phyloP scores from a whole-genome alignment of 2,113 vertebrate genomes.

The Rhinichthys klamathensis region DNA sequence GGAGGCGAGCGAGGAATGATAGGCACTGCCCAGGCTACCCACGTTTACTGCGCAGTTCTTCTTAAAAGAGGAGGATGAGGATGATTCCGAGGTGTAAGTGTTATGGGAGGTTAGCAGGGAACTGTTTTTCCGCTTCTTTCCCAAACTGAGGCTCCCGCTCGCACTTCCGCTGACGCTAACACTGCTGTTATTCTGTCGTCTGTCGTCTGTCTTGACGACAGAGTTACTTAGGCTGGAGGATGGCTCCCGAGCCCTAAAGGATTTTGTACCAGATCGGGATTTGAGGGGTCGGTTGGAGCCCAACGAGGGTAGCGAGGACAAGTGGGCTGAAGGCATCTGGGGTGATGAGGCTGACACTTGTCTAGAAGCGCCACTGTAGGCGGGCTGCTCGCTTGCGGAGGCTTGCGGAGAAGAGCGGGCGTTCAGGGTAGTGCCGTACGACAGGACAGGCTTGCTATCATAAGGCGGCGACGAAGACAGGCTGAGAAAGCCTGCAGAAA shows the following conservation, averaged over 20 bases:
- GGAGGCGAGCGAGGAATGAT: slow-evolving; percentile 78
- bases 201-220: slow-evolving; percentile 70
- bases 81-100: slow-evolving; percentile 84
- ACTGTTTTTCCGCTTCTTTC: slow-evolving; percentile 95
- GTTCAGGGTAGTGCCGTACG: slow-evolving; percentile 94
- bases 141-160: slow-evolving; percentile 83
- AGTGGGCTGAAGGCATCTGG: slow-evolving; percentile 93
- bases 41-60: slow-evolving; percentile 91
- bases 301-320: slow-evolving; percentile 86
- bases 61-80: slow-evolving; percentile 83
- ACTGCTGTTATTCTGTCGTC: no score
- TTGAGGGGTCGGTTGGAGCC: slow-evolving; percentile 91
- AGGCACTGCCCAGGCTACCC: slow-evolving; percentile 86
- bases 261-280: slow-evolving; percentile 87
- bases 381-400: slow-evolving; percentile 83
- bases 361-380: slow-evolving; percentile 87
- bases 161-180: slow-evolving; percentile 76
- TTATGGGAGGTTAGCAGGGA: slow-evolving; percentile 80
- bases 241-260: slow-evolving; percentile 87
- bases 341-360: slow-evolving; percentile 95
- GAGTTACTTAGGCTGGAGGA: slow-evolving; percentile 69
- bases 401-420: slow-evolving; percentile 85
- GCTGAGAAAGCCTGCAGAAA: slow-evolving; percentile 81
- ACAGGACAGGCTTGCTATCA: slow-evolving; percentile 82
- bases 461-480: slow-evolving; percentile 85